phyloP scores from a whole-genome alignment of 2,888 invertebrate species.

The Caenorhabditis auriculariae region DNA sequence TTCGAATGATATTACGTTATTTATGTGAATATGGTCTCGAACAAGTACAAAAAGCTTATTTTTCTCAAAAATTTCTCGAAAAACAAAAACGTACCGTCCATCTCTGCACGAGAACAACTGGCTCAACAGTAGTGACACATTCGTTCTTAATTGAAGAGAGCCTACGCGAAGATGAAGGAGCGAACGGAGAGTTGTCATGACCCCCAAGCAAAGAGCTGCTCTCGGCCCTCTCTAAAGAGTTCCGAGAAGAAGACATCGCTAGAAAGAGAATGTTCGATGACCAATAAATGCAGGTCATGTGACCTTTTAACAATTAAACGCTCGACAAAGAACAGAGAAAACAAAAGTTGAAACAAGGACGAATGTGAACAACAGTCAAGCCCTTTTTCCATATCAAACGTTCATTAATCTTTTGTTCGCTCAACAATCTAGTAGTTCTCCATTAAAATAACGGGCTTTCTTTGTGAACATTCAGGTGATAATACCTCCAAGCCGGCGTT shows the following conservation, averaged over 20 bases:
- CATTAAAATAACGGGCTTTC: too few species aligned
- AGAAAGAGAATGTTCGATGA: neutral
- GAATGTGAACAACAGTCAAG: neutral
- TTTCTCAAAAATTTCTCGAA: neutral
- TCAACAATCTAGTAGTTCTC: too few species aligned
- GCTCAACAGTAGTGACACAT: constrained; percentile 57
- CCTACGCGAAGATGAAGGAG: constrained; percentile 16
- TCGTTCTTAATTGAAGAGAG: constrained; percentile 33
- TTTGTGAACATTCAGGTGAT: too few species aligned
- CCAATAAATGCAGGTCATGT: too few species aligned
- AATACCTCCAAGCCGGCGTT: too few species aligned
- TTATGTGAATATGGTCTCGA: too few species aligned
- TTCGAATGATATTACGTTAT: too few species aligned
- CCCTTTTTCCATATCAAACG: too few species aligned
- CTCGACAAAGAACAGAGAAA: too few species aligned
- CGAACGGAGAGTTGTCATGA: constrained; percentile 9
- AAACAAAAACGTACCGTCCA: constrained; percentile 53
- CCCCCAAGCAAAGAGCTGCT: constrained; percentile 6
- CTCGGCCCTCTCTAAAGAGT: neutral
- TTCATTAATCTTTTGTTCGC: too few species aligned
- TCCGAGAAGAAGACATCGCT: constrained; percentile 21
- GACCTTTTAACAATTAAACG: too few species aligned
- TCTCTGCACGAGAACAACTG: constrained; percentile 58
- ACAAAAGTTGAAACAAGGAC: neutral
- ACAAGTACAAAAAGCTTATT: neutral